A percentile compares a stretch with the other conserved stretches of the same genome.
Evolutionary conservation across 37 sponge, comb jelly and placozoan species (phyloP).

Genomic region (Halisarca cf. caerulea): DNA sequence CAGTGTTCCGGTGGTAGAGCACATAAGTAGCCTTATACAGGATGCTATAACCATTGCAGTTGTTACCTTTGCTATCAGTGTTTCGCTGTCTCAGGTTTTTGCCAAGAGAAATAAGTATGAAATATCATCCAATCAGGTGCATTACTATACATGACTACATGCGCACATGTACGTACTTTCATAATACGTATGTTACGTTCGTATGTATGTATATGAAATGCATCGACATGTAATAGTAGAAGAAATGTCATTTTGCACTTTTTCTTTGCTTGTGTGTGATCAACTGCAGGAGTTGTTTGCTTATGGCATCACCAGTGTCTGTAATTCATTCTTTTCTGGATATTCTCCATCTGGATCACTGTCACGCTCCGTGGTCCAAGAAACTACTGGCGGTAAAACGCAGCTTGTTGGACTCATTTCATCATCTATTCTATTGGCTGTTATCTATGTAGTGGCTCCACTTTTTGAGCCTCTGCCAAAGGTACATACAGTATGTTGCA

Average conservation of each 20-base stretch:
- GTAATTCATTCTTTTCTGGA: slow-evolving; percentile 73
- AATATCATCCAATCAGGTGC: slow-evolving; percentile 35
- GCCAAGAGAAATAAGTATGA: slow-evolving; percentile 59
- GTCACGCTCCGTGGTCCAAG: slow-evolving; percentile 75
- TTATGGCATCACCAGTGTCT: slow-evolving; percentile 66
- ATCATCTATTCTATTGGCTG: slow-evolving; percentile 56
- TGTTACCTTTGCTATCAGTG: slow-evolving; percentile 63
- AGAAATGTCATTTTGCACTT: too few relatives aligned
- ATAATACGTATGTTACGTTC: neutral
- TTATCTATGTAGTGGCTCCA: slow-evolving; percentile 60
- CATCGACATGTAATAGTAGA: too few relatives aligned
- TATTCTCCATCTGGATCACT: slow-evolving; percentile 73
- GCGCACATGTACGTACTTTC: neutral
- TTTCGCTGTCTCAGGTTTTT: slow-evolving; percentile 73
- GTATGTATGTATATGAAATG: neutral
- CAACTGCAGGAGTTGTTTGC: slow-evolving; percentile 88
- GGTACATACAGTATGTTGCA: too few relatives aligned
- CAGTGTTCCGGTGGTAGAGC: slow-evolving; percentile 30
- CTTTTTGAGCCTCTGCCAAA: slow-evolving; percentile 74
- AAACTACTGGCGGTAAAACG: slow-evolving; percentile 79
- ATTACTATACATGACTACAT: neutral
- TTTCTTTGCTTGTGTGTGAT: too few relatives aligned
- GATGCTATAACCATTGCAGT: slow-evolving; percentile 74
- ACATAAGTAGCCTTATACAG: slow-evolving; percentile 41
- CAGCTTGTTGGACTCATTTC: slow-evolving; percentile 73